Base-by-base conservation (phyloP, 2,113 vertebrate species). In the Osmerus eperlanus region DNA sequence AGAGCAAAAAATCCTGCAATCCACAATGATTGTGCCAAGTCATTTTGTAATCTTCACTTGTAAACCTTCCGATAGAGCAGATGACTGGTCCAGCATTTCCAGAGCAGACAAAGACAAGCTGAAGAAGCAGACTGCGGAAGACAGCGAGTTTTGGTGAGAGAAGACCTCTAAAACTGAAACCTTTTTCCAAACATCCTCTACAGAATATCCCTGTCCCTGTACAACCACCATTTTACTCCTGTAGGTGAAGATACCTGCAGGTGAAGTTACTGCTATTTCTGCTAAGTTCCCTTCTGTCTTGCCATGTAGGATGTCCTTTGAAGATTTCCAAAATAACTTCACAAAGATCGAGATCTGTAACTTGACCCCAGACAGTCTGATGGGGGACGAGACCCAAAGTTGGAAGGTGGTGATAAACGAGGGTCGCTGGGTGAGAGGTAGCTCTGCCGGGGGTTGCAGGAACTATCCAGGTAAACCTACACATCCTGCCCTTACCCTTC, bases 331-430 rank as follows among this genome's bases (percentile, higher is more conserved):
- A 84, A 93, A 85, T 78, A 88, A 95, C 78, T 99, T 96, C 87
- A 97, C 96, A 51, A 99, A 99, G 81, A 89, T 99, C 23, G 97
- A 99, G 92, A 96, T 99, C 82, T 99, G 97, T 77, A 99, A 99
- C 87, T 89, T 99, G 84, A 99, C 96, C 0, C 96, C 97, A 0
- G 97, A 99, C 21, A 85, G 94, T 0, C 89, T 99, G 84, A 92
- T 94, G 77, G 91, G 85, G 0, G 94, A 98, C 19, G 90, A 92
- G 66, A 91, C 96, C 59, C 85, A 95, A 4, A 96, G 93, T 77
- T 99, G 97, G 97, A 95, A 93, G 0, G 97, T 99, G 72, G 96
- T 96, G 0, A 91, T 96, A 62, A 95, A 96, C 0, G 94, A 99
- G 89, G 97, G 97, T 16, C 95, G 95, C 63, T 99, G 97, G 97